Base-by-base conservation (phyloP, 2,888 invertebrate species). In the Neria commutata region DNA sequence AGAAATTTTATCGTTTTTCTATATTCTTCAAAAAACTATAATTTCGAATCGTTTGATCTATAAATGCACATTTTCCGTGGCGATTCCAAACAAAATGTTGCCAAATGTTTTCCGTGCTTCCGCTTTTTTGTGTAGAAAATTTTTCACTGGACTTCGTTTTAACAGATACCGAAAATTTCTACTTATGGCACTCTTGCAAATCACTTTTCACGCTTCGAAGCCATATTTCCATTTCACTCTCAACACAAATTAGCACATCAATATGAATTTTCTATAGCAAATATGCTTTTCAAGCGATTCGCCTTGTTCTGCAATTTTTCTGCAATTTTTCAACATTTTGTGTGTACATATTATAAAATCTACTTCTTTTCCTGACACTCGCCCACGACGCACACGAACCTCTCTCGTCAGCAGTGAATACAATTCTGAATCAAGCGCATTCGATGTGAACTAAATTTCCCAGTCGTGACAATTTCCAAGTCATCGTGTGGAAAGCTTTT, bases 351-450 rank as follows among this genome's bases (percentile, higher is more conserved):
- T 19, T 49, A 49, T n/a, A 17, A 25, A 64, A 42, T 57, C 59
- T 53, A 64, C 56, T 65, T 66, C 64, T 46, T 47, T 61, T 63
- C 68, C 67, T 68, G 65, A 70, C 70, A 73, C 67, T 74, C 70
- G 69, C 66, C 72, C 72, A 72, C 69, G 66, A 69, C 75, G 71
- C 72, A 72, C 68, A 74, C 76, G 73, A 76, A 82, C 81, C 81
- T 81, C 80, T 75, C 76, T 75, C 74, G 77, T 77, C 78, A 73
- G 76, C 76, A 77, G 80, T 80, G 77, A 73, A 78, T 78, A 79
- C 78, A 78, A 73, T 76, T 81, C 80, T 81, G 78, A 74, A 70
- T 65, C 63, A 50, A 47, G 52, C 26, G 2, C 16, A 21, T 10
- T 21, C 46, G 65, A 55, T 53, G 56, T 48, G 52, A n/a, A 51